Evolutionary conservation across 2,797 vertebrate genomes (phyloP), one percentile per base, ranked within the genome.

Genomic region (Malacoraja senta): DNA sequence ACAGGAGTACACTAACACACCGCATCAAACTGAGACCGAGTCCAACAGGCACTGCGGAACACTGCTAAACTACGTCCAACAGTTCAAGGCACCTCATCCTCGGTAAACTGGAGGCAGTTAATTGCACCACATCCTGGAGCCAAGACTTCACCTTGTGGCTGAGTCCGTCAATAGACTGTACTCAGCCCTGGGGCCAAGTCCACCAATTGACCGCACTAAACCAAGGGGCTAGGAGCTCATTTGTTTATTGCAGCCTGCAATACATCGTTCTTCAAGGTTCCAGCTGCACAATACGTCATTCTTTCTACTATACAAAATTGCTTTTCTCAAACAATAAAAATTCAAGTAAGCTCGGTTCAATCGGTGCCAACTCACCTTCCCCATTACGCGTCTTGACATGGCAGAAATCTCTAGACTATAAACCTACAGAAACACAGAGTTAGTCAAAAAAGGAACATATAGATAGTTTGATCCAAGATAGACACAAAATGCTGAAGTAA

Each of bases 401-500:
- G 95, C 95, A 76, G 96, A 96, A 94, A 93, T 96, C 93, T 97
- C 97, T 95, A 97, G 94, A 93, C 95, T 94, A 88, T 95, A 96
- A 88, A 97, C 97, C 97, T 97, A 93, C 21, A 93, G 2, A 81
- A 78, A 94, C 6, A 93, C 19, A 94, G 71, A 93, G 38, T 71
- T 24, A 86, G 61, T 93, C 21, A 93, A 35, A n/a, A 63, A 17
- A 26, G 32, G 91, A 72, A 93, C 26, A 76, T 53, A 58, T 38
- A 58, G 0, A 53, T 53, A 53, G 44, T 53, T 53, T 53, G 44
- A 53, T 53, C 44, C 44, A 53, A 53, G 44, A 53, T 53, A 53
- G 44, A 53, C 44, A 53, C 44, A 53, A 53, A 53, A 53, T 53
- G 44, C 44, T 44, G 44, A 4, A 53, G 44, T 53, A 53, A 53